phyloP scores from a whole-genome alignment of 35 echinoderm and acorn worm species.

The Lytechinus variegatus region DNA sequence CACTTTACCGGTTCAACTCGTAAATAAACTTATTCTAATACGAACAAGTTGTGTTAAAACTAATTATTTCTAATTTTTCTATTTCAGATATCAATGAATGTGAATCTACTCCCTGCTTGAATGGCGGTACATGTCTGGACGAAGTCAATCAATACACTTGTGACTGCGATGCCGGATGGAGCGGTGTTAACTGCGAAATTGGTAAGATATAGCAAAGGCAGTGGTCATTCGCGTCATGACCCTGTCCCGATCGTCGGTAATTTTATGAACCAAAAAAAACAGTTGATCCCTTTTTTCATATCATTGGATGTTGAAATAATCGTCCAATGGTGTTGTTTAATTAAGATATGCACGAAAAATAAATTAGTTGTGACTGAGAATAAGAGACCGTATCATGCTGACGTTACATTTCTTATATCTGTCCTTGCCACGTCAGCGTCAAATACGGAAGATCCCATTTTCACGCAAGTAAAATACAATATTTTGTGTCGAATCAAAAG shows the following conservation, averaged over 20 bases:
- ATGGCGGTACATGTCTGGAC: constrained; percentile 52
- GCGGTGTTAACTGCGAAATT: constrained; percentile 49
- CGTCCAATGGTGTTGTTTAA: neutral
- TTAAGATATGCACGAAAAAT: neutral
- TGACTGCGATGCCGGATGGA: constrained; percentile 23
- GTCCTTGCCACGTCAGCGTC: too few relatives aligned
- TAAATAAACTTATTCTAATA: neutral
- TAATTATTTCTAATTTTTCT: neutral
- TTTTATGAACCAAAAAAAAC: neutral
- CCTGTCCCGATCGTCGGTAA: neutral
- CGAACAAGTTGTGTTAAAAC: neutral
- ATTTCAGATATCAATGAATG: constrained; percentile 78
- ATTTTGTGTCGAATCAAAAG: too few relatives aligned
- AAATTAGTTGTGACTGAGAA: too few relatives aligned
- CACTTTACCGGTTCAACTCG: too few relatives aligned
- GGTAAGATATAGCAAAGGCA: constrained; percentile 24
- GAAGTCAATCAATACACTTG: constrained; percentile 40
- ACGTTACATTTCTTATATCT: too few relatives aligned
- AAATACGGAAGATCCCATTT: too few relatives aligned
- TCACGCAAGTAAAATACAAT: too few relatives aligned
- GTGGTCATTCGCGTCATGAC: neutral
- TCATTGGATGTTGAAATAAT: neutral
- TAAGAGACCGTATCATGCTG: too few relatives aligned
- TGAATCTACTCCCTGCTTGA: constrained; percentile 63
- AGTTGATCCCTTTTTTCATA: too few relatives aligned